Evolutionary conservation across 2,113 vertebrate species (phyloP).

Genomic region (Baryphthengus martii): DNA sequence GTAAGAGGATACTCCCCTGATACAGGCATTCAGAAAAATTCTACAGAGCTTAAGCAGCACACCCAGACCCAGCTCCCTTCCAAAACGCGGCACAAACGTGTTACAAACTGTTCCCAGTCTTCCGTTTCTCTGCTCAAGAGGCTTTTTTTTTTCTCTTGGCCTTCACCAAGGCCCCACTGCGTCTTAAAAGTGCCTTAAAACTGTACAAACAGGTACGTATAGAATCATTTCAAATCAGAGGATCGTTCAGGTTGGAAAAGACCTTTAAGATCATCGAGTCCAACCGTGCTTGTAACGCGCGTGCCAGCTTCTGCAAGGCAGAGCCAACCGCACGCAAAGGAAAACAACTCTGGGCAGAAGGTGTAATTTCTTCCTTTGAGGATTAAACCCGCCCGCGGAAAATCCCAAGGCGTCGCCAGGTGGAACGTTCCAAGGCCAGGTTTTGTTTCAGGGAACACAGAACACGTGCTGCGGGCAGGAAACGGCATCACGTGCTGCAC

Average conservation of each 20-base stretch:
- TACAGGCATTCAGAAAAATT: not conserved
- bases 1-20: not conserved
- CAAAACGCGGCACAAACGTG: not conserved
- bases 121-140: not conserved
- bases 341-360: not conserved
- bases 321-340: not conserved
- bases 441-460: not conserved
- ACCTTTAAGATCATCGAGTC: too few relatives aligned
- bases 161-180: not conserved
- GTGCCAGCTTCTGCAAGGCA: not conserved
- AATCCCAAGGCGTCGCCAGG: not conserved
- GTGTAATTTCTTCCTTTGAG: not conserved
- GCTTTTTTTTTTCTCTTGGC: not conserved
- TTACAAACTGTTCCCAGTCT: not conserved
- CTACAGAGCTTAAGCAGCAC: not conserved
- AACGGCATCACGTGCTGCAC: not conserved
- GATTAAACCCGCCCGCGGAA: not conserved
- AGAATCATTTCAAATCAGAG: too few relatives aligned
- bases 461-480: not conserved
- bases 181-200: not conserved
- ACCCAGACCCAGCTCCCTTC: not conserved
- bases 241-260: not conserved
- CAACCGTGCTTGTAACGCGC: accelerated
- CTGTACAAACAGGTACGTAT: not conserved
- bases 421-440: accelerated